phyloP scores from a whole-genome alignment of 2,888 invertebrate genomes.

The Drosophila borealis region DNA sequence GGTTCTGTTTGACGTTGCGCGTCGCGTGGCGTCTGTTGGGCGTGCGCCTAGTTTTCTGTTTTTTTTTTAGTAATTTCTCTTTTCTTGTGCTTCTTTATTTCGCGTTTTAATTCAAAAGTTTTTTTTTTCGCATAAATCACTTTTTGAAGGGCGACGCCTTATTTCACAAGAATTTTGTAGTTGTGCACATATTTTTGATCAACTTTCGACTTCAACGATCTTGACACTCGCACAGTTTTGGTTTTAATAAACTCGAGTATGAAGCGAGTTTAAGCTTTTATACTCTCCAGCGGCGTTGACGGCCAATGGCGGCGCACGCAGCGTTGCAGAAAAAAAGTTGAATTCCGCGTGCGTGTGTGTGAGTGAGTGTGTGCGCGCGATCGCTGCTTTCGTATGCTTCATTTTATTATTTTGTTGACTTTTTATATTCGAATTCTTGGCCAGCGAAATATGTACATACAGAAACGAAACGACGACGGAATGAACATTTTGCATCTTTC shows the following conservation, averaged over 20 bases:
- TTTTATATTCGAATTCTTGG: constrained; percentile 71
- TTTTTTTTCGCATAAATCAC: constrained; percentile 26
- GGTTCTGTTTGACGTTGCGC: constrained; percentile 47
- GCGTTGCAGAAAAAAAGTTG: constrained; percentile 68
- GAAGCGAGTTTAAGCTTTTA: constrained; percentile 85
- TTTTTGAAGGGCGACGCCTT: constrained; percentile 28
- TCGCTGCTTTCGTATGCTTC: constrained; percentile 75
- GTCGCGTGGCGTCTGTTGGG: constrained; percentile 59
- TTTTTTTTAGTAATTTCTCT: constrained; percentile 37
- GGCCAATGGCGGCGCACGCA: constrained; percentile 76
- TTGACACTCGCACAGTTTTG: constrained; percentile 84
- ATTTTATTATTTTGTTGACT: constrained; percentile 78
- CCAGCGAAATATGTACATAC: constrained; percentile 57
- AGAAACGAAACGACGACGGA: constrained; percentile 66
- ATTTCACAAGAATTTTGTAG: constrained; percentile 17
- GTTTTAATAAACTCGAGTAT: constrained; percentile 85
- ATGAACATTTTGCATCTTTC: constrained; percentile 81
- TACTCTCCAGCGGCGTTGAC: constrained; percentile 73
- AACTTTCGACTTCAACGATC: constrained; percentile 65
- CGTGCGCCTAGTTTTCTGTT: constrained; percentile 36
- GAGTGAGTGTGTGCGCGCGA: constrained; percentile 38
- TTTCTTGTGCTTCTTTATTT: constrained; percentile 27
- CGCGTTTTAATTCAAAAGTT: constrained; percentile 21
- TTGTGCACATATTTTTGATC: constrained; percentile 26
- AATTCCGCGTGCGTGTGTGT: constrained; percentile 43